Evolutionary conservation across 2,797 vertebrate species (phyloP), one percentile per base, ranked within the genome.

Genomic region (Tamandua tetradactyla): DNA sequence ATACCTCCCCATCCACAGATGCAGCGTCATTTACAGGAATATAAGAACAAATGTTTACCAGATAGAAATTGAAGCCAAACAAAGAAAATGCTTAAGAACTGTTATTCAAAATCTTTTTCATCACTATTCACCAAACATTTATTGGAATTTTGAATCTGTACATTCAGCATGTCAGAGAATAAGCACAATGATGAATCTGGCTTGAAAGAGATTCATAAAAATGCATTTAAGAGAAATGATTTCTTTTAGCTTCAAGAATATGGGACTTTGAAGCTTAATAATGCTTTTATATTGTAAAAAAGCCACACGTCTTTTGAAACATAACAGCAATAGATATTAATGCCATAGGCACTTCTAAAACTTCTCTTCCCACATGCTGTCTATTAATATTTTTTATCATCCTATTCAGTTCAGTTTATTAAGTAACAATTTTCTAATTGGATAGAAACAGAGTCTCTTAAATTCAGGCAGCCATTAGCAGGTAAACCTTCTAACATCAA

Each of bases 221-320:
- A 83, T 64, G 82, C 93, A 59, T 87, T 74, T 87, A 87, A 91
- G 32, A 47, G 8, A 89, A 93, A 92, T 79, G 0, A 25, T 89
- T 93, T 87, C 6, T 80, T 92, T 92, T 90, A 74, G 69, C 68
- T 61, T 89, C 32, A 20, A 89, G 62, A 87, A 85, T 59, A 82
- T 52, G 89, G 2, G 32, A 12, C 52, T 96, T 89, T 88, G 62
- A 93, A 94, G 40, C 94, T 95, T 93, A 96, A 90, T 93, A 93
- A 92, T 82, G 23, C 8, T 74, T 89, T 93, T 75, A 81, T 94
- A 74, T 55, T 92, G 55, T 74, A 75, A 95, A 87, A 83, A 62
- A 37, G 6, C 2, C 11, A 37, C 57, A 37, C 57, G 4, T 59
- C 83, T 91, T 81, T 80, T 62, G 47, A 89, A 91, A 83, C 32